These are phyloP conservation scores for Heliopora coerulea DNA, from an alignment of 92 coral and sea anemone species.

Conservation along the genomic window DNA sequence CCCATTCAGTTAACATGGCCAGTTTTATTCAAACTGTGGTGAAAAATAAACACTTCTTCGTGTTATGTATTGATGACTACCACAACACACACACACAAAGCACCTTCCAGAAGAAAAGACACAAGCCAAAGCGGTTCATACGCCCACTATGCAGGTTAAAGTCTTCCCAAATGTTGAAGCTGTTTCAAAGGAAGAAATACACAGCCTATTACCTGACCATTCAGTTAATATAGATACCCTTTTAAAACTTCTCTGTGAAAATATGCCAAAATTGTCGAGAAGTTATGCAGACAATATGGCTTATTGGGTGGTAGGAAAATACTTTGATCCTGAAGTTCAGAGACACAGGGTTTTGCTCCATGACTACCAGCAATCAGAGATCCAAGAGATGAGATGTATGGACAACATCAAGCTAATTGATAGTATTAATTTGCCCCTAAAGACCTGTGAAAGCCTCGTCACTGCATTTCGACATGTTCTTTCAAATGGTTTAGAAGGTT, in stretches of 20 bases:
- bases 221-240: neutral
- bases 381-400: constrained; percentile 12
- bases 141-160: constrained; percentile 16
- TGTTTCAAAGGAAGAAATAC: neutral
- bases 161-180: constrained; percentile 27
- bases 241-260: neutral
- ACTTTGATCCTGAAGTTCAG: constrained; percentile 34
- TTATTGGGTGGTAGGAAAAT: constrained; percentile 34
- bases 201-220: neutral
- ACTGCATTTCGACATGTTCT: constrained; percentile 4
- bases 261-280: neutral
- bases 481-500: constrained; percentile 17
- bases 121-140: constrained; percentile 29
- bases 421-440: constrained; percentile 13
- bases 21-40: constrained; percentile 4
- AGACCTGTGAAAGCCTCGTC: constrained; percentile 6
- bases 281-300: constrained; percentile 15
- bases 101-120: constrained; percentile 24
- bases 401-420: constrained; percentile 34
- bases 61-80: constrained; percentile 20
- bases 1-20: neutral
- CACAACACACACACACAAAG: constrained; percentile 29
- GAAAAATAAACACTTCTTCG: constrained; percentile 7
- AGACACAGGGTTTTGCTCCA: constrained; percentile 17
- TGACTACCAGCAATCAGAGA: constrained; percentile 35